A percentile compares a stretch with the other conserved stretches of the same genome.
Conservation (phyloP, 1,140 invertebrate species). For the Araneus ventricosus region DNA sequence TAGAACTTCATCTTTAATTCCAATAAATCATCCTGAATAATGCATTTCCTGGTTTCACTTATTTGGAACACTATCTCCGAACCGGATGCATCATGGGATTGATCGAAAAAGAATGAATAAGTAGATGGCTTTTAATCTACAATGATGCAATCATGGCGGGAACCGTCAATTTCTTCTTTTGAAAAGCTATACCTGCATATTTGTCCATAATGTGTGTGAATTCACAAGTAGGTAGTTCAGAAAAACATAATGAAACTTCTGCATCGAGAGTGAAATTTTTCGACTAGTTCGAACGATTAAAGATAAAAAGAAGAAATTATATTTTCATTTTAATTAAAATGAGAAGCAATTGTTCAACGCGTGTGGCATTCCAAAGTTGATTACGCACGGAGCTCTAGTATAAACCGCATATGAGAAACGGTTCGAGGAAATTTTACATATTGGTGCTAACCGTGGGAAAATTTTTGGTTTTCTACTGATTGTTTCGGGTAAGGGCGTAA, state of each 20-base stretch:
- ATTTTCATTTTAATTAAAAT: constrained; percentile 11
- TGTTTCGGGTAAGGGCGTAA: background rate
- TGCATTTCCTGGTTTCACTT: background rate
- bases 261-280: background rate
- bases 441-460: background rate
- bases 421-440: background rate
- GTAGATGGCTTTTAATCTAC: background rate
- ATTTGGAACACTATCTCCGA: background rate
- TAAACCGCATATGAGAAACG: background rate
- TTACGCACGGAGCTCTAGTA: background rate
- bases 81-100: constrained; percentile 22
- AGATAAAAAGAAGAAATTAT: background rate
- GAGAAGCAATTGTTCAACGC: background rate
- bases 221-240: background rate
- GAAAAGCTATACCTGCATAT: constrained; percentile 31
- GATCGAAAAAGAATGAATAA: background rate
- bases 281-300: background rate
- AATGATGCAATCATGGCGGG: constrained; percentile 18
- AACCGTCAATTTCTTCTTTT: background rate
- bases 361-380: constrained; percentile 22
- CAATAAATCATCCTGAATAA: background rate
- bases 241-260: background rate
- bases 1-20: background rate
- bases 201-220: constrained; percentile 30
- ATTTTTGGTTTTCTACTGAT: background rate